These are phyloP conservation scores for Argopecten irradians DNA, from an alignment of 1,140 invertebrate genomes.

Conservation along the genomic window DNA sequence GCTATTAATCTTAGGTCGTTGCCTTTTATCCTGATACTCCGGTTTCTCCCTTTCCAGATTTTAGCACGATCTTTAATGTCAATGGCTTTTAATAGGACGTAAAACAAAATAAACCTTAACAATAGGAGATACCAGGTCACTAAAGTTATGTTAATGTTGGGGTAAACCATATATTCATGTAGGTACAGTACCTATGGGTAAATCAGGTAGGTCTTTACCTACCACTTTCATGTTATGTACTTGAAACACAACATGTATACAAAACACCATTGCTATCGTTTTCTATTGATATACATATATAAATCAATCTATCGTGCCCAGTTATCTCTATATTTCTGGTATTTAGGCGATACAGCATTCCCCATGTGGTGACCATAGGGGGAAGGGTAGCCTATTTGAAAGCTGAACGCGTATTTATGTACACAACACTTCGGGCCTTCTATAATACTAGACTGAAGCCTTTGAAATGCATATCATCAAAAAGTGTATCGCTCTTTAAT, in stretches of 20 bases:
- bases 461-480: conserved; percentile 19
- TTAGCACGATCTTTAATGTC: too few relatives aligned
- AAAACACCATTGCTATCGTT: not conserved
- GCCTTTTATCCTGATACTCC: too few relatives aligned
- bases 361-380: not conserved
- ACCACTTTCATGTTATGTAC: too few relatives aligned
- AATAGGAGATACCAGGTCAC: too few relatives aligned
- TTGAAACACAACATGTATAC: not conserved
- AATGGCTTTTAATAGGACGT: too few relatives aligned
- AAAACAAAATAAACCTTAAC: too few relatives aligned
- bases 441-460: not conserved
- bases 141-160: too few relatives aligned
- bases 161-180: too few relatives aligned
- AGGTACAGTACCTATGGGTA: not conserved
- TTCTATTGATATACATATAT: too few relatives aligned
- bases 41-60: too few relatives aligned
- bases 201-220: not conserved
- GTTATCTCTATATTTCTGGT: not conserved
- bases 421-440: not conserved
- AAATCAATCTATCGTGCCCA: not conserved
- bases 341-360: not conserved
- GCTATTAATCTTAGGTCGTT: too few relatives aligned
- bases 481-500: conserved; percentile 1
- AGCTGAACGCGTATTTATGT: not conserved
- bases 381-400: not conserved